Evolutionary conservation across 2,113 vertebrate genomes (phyloP).

Genomic region (Cygnus buccinator): DNA sequence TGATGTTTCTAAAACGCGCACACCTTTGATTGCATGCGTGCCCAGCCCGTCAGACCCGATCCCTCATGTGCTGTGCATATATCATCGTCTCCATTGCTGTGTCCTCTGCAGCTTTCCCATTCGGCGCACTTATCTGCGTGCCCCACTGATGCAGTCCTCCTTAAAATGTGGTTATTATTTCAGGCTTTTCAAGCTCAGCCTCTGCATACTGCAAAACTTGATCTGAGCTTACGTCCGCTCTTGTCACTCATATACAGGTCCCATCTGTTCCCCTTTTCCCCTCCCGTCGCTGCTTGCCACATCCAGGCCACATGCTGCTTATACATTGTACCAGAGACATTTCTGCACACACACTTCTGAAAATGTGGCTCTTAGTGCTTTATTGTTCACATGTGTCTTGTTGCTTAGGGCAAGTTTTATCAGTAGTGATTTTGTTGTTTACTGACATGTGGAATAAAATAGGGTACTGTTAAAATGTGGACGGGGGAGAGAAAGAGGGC

Average conservation of each 20-base stretch:
- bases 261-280: conserved; percentile 67
- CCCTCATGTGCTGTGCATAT: conserved; percentile 18
- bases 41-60: not conserved
- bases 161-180: conserved; percentile 68
- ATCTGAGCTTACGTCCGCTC: conserved; percentile 49
- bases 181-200: conserved; percentile 58
- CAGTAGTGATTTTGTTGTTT: conserved; percentile 46
- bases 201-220: conserved; percentile 31
- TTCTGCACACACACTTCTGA: conserved; percentile 55
- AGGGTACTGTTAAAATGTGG: conserved; percentile 19
- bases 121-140: not conserved
- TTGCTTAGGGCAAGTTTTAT: conserved; percentile 58
- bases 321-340: conserved; percentile 62
- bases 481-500: not conserved
- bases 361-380: conserved; percentile 41
- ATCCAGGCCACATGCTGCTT: conserved; percentile 69
- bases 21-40: conserved; percentile 44
- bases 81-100: conserved; percentile 31
- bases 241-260: conserved; percentile 64
- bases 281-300: conserved; percentile 49
- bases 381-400: conserved; percentile 61
- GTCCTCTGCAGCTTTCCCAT: conserved; percentile 12
- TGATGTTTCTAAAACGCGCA: conserved; percentile 36
- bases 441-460: conserved; percentile 26
- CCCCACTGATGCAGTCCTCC: conserved; percentile 23